Conservation (phyloP, 2,113 vertebrate genomes). For the Egretta garzetta region DNA sequence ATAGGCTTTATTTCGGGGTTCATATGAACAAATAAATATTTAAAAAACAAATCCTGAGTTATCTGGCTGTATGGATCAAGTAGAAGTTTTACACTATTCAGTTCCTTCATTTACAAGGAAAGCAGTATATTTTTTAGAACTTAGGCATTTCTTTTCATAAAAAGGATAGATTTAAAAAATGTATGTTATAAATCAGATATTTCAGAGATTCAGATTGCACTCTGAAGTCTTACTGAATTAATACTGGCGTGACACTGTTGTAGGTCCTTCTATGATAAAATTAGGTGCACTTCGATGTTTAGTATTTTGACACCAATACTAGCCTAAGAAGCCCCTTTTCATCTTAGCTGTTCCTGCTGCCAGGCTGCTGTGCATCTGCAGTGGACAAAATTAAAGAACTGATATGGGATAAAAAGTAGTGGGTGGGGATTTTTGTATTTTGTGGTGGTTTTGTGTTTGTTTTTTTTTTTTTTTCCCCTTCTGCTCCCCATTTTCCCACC, state of each 20-base stretch:
- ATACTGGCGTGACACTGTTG: background rate
- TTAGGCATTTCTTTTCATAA: background rate
- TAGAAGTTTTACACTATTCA: background rate
- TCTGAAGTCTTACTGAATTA: background rate
- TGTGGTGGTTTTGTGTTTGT: too few species aligned
- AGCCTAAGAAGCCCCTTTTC: background rate
- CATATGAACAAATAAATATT: background rate
- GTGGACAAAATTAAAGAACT: background rate
- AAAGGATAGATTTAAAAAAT: background rate
- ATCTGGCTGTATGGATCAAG: background rate
- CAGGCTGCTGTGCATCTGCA: background rate
- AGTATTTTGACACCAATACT: background rate
- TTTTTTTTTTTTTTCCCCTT: too few species aligned
- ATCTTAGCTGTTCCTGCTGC: background rate
- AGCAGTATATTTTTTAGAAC: background rate
- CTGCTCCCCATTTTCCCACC: background rate
- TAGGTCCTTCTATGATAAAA: background rate
- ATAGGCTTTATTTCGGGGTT: background rate
- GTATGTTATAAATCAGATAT: background rate
- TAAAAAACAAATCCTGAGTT: background rate
- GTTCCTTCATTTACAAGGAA: background rate
- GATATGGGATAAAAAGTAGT: background rate
- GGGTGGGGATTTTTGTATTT: too few species aligned
- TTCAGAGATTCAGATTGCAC: background rate
- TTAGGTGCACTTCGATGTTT: background rate